A percentile compares a stretch with the other conserved stretches of the same genome.
Conservation (phyloP, 2,797 vertebrate genomes). For the Paramormyrops hopkinsi region DNA sequence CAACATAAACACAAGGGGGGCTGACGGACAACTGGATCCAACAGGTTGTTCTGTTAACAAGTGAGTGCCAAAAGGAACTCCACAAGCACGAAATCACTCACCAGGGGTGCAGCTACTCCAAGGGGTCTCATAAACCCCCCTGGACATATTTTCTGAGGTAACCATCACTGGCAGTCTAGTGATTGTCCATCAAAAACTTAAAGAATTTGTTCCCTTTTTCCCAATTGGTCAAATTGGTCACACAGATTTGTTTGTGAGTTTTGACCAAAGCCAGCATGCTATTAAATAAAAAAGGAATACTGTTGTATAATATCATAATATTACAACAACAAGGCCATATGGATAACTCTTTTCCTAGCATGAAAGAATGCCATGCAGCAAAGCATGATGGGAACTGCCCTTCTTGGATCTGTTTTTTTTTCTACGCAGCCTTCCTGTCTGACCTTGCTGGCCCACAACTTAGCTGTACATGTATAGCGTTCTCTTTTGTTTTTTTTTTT, state of each 20-base stretch:
- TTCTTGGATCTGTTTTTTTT: conserved; percentile 17
- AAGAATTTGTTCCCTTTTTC: neutral
- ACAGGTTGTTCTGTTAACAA: conserved; percentile 20
- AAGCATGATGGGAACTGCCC: conserved; percentile 5
- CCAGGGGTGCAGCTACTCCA: conserved; percentile 17
- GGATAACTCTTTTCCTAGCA: neutral
- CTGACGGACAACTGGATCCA: conserved; percentile 10
- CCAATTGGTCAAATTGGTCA: neutral
- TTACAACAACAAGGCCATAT: neutral
- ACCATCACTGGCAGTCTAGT: conserved; percentile 13
- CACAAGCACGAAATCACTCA: conserved; percentile 34
- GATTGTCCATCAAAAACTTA: neutral
- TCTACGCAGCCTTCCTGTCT: conserved; percentile 29
- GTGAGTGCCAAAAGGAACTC: neutral
- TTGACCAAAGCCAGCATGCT: neutral
- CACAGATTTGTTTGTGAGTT: neutral
- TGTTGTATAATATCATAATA: neutral
- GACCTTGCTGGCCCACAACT: conserved; percentile 26
- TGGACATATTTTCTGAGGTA: conserved; percentile 28
- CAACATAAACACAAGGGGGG: conserved; percentile 27
- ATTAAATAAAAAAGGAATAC: neutral
- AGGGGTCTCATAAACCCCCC: conserved; percentile 20
- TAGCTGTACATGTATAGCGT: conserved; percentile 3
- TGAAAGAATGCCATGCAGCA: neutral
- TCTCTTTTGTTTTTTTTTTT: neutral